phyloP scores from a whole-genome alignment of 2,797 vertebrate genomes.

The Phataginus tricuspis region DNA sequence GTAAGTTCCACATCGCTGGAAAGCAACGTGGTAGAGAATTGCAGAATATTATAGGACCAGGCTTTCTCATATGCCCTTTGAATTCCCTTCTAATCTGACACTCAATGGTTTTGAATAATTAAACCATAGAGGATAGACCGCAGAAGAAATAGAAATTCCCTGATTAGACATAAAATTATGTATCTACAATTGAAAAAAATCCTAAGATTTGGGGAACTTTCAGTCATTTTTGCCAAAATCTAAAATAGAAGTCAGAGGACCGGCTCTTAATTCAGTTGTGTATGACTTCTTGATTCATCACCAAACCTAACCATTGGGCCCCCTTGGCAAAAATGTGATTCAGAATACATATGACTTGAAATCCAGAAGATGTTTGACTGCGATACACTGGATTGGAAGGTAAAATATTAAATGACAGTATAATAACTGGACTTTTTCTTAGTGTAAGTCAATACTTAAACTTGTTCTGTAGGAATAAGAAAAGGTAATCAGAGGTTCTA shows the following conservation, averaged over 20 bases:
- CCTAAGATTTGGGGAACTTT: neutral
- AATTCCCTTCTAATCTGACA: neutral
- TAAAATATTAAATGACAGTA: neutral
- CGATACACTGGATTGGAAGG: neutral
- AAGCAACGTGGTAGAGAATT: neutral
- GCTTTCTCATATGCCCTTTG: neutral
- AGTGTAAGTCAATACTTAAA: neutral
- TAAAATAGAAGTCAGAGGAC: neutral
- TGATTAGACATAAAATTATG: neutral
- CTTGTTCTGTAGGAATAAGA: neutral
- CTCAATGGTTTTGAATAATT: neutral
- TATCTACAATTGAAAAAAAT: neutral
- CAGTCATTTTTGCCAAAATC: neutral
- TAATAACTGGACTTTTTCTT: neutral
- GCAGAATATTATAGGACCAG: neutral
- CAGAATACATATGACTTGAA: neutral
- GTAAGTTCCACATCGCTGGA: neutral
- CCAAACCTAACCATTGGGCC: neutral
- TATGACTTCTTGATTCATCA: neutral
- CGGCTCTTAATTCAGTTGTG: neutral
- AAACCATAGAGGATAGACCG: neutral
- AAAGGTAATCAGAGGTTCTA: neutral
- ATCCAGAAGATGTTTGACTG: neutral
- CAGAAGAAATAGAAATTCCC: neutral
- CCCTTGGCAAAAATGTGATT: too few relatives aligned